phyloP scores from a whole-genome alignment of 2,113 vertebrate species.

The Tapirus terrestris region DNA sequence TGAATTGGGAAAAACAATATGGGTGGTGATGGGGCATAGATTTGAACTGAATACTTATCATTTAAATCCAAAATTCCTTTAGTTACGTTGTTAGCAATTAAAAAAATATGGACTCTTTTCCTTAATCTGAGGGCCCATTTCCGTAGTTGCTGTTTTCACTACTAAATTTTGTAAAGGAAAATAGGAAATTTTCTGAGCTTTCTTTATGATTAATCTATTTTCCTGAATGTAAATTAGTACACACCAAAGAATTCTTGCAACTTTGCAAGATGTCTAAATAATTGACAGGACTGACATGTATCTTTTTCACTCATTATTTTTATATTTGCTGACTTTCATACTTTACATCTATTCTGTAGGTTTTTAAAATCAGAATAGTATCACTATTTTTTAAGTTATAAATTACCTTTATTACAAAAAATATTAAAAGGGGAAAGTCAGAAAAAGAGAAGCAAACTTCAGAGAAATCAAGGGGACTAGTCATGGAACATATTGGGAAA shows the following conservation, averaged over 20 bases:
- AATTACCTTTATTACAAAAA: neutral
- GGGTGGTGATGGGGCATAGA: neutral
- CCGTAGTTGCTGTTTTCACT: neutral
- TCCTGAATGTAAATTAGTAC: neutral
- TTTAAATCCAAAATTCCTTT: neutral
- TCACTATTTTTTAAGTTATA: neutral
- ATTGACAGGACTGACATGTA: neutral
- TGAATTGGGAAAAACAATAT: neutral
- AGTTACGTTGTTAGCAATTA: neutral
- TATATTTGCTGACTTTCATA: neutral
- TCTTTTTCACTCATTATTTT: neutral
- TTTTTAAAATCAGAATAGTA: neutral
- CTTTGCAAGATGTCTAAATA: neutral
- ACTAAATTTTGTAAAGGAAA: neutral
- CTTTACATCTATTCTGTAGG: neutral
- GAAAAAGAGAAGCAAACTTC: neutral
- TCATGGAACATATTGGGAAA: neutral
- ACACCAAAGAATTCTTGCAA: neutral
- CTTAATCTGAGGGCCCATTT: neutral
- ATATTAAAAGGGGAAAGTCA: neutral
- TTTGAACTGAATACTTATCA: neutral
- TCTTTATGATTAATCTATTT: neutral
- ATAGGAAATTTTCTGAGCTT: neutral
- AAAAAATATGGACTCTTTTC: neutral
- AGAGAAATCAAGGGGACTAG: neutral